Evolutionary conservation across 1,140 invertebrate genomes (phyloP).

Genomic region (Hermetia illucens): DNA sequence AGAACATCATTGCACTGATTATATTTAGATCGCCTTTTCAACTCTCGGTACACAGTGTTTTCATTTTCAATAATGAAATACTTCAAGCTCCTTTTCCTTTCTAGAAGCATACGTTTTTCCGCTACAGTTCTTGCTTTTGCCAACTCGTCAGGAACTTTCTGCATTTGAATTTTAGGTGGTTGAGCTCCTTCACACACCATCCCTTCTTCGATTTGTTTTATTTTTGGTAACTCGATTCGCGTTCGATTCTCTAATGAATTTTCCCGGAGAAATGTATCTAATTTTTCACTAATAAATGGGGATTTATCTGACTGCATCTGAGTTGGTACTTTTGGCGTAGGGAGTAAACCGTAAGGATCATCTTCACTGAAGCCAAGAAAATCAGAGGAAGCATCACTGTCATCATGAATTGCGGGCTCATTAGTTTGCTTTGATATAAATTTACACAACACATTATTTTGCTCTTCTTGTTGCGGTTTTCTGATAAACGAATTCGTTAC

Average conservation of each 20-base stretch:
- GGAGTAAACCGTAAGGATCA: conserved; percentile 21
- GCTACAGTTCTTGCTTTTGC: conserved; percentile 22
- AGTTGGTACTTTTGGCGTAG: conserved; percentile 22
- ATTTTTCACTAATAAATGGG: conserved; percentile 20
- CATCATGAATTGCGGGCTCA: background rate
- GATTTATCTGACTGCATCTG: conserved; percentile 12
- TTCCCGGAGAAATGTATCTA: conserved; percentile 21
- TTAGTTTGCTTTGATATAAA: too few relatives aligned
- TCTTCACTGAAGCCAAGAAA: conserved; percentile 26
- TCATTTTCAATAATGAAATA: conserved; percentile 28
- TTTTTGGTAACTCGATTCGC: background rate
- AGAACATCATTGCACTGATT: conserved; percentile 17
- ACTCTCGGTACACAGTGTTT: conserved; percentile 21
- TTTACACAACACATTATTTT: too few relatives aligned
- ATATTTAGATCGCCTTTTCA: conserved; percentile 20
- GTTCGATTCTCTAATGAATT: conserved; percentile 10
- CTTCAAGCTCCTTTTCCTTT: conserved; percentile 20
- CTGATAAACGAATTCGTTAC: too few relatives aligned
- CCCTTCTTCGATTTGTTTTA: conserved; percentile 19
- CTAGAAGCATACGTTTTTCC: conserved; percentile 20
- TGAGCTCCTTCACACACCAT: conserved; percentile 17
- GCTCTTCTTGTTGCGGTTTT: too few relatives aligned
- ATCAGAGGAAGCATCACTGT: conserved; percentile 13
- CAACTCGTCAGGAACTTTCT: conserved; percentile 19
- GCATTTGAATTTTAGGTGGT: conserved; percentile 22